A percentile compares a stretch with the other conserved stretches of the same genome.
Evolutionary conservation across 2,888 invertebrate species (phyloP).

Genomic region (Drosophila sordidula): DNA sequence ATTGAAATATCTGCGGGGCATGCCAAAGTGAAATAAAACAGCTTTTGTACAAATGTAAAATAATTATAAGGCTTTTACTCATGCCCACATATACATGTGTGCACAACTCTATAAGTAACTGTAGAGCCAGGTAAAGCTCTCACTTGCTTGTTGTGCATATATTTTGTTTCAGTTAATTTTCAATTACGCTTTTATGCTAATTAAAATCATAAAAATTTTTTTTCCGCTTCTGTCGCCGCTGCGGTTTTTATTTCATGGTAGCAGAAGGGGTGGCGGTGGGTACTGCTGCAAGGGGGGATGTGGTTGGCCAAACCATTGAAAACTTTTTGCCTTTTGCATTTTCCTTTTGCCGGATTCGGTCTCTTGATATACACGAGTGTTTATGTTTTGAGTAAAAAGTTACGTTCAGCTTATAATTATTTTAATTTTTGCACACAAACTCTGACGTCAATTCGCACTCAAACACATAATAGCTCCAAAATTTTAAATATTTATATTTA

Average conservation of each 20-base stretch:
- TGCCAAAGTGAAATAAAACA: slow-evolving; percentile 2
- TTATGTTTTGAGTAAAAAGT: slow-evolving; percentile 14
- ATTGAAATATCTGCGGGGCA: slow-evolving; percentile 5
- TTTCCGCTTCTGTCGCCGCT: slow-evolving; percentile 36
- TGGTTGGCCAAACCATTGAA: slow-evolving; percentile 11
- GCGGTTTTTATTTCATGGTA: slow-evolving; percentile 26
- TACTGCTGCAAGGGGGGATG: background rate
- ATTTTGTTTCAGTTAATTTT: slow-evolving; percentile 70
- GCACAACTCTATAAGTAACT: slow-evolving; percentile 3
- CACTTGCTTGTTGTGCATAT: slow-evolving; percentile 21
- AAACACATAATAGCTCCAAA: background rate
- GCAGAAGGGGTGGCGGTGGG: no score
- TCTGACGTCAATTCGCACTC: background rate
- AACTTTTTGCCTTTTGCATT: slow-evolving; percentile 34
- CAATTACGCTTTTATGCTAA: slow-evolving; percentile 77
- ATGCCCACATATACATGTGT: background rate
- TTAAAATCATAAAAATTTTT: slow-evolving; percentile 67
- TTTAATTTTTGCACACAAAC: slow-evolving; percentile 5
- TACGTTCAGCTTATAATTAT: slow-evolving; percentile 23
- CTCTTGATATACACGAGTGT: slow-evolving; percentile 10
- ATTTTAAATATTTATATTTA: slow-evolving; percentile 10
- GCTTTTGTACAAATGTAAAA: slow-evolving; percentile 1
- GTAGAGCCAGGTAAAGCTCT: slow-evolving; percentile 17
- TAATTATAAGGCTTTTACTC: slow-evolving; percentile 2
- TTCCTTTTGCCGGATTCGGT: slow-evolving; percentile 23